A percentile compares a stretch with the other conserved stretches of the same genome.
Evolutionary conservation across 2,888 invertebrate species (phyloP).

Genomic region (Willowsia nigromaculata): DNA sequence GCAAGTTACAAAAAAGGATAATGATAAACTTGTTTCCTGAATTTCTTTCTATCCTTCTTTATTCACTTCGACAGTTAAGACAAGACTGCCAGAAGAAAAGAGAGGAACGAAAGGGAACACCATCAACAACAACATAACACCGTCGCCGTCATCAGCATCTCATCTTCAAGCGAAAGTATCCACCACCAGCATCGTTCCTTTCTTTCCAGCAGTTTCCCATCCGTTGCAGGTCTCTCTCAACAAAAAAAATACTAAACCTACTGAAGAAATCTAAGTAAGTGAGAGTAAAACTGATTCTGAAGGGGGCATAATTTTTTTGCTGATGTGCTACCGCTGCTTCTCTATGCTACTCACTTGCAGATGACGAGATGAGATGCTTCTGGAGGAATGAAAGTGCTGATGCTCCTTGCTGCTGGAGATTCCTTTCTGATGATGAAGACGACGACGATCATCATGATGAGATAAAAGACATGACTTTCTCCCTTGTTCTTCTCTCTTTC

Average conservation of each 20-base stretch:
- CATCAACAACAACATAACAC: neutral
- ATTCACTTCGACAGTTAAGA: conserved; percentile 44
- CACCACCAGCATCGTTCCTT: neutral
- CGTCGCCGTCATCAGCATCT: neutral
- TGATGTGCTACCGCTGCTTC: neutral
- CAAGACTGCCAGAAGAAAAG: neutral
- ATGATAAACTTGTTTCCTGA: conserved; percentile 44
- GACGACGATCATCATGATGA: neutral
- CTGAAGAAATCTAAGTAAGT: neutral
- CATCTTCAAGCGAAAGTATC: neutral
- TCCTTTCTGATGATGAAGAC: neutral
- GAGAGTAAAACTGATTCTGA: neutral
- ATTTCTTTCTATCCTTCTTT: conserved; percentile 29
- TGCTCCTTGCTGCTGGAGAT: neutral
- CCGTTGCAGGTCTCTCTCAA: conserved; percentile 6
- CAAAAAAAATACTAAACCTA: neutral
- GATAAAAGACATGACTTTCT: conserved; percentile 36
- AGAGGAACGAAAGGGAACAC: conserved; percentile 10
- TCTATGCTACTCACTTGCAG: neutral
- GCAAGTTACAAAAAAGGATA: conserved; percentile 27
- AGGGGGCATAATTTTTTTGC: neutral
- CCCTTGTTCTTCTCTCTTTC: neutral
- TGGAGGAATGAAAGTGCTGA: no score
- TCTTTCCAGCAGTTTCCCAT: neutral
- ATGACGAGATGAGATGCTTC: neutral